These are phyloP conservation scores for Spodoptera frugiperda DNA, from an alignment of 1,140 invertebrate genomes.

Conservation along the genomic window DNA sequence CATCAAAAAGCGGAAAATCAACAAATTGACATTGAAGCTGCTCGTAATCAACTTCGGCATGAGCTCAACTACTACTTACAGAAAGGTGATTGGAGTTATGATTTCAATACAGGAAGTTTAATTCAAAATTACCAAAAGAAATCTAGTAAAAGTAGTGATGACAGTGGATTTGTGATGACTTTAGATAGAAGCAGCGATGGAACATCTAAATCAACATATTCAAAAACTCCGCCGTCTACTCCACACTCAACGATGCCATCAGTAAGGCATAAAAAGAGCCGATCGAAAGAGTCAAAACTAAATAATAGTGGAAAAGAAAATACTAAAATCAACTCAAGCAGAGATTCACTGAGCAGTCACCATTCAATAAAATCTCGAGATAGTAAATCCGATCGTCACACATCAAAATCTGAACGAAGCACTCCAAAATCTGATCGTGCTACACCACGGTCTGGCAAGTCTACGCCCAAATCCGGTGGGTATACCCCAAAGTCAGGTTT, in stretches of 20 bases:
- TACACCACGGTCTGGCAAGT: slow-evolving; percentile 75
- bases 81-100: slow-evolving; percentile 84
- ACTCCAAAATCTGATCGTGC: slow-evolving; percentile 80
- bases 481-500: slow-evolving; percentile 77
- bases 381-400: slow-evolving; percentile 80
- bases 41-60: slow-evolving; percentile 79
- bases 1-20: slow-evolving; percentile 80
- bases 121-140: slow-evolving; percentile 84
- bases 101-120: slow-evolving; percentile 81
- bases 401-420: slow-evolving; percentile 79
- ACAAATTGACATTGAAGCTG: slow-evolving; percentile 80
- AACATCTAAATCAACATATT: slow-evolving; percentile 82
- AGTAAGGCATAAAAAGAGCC: slow-evolving; percentile 81
- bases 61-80: slow-evolving; percentile 83
- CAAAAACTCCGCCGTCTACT: slow-evolving; percentile 80
- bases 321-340: slow-evolving; percentile 82
- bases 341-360: slow-evolving; percentile 84
- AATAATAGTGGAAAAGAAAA: slow-evolving; percentile 78
- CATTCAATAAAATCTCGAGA: slow-evolving; percentile 84
- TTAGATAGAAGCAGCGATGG: slow-evolving; percentile 83
- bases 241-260: slow-evolving; percentile 81
- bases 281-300: slow-evolving; percentile 82
- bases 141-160: slow-evolving; percentile 84
- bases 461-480: slow-evolving; percentile 76
- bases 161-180: slow-evolving; percentile 84